These are phyloP conservation scores for Melanostoma mellinum DNA, from an alignment of 2,888 invertebrate genomes.

Conservation along the genomic window DNA sequence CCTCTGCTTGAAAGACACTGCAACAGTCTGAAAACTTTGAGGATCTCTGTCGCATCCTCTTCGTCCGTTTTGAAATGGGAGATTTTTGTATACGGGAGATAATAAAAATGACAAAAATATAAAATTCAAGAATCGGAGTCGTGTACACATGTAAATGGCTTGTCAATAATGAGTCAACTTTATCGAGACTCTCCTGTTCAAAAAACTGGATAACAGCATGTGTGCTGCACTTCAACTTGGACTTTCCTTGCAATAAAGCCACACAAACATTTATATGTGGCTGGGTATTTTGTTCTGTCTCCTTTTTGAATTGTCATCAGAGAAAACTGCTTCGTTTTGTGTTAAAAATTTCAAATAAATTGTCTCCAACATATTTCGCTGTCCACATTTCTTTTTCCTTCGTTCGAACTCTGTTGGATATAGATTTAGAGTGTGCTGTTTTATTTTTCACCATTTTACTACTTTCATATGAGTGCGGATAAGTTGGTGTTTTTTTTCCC, in stretches of 20 bases:
- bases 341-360: constrained; percentile 63
- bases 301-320: constrained; percentile 1
- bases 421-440: constrained; percentile 32
- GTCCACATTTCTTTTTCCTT: not conserved
- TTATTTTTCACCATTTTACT: constrained; percentile 33
- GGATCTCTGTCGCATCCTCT: too few relatives aligned
- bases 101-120: not conserved
- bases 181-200: constrained; percentile 34
- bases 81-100: too few relatives aligned
- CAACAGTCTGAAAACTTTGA: too few relatives aligned
- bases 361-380: constrained; percentile 43
- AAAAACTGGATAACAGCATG: constrained; percentile 37
- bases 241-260: constrained; percentile 27
- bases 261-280: constrained; percentile 33
- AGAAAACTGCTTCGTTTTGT: constrained; percentile 47
- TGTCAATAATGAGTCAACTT: not conserved
- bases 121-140: not conserved
- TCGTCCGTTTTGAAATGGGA: too few relatives aligned
- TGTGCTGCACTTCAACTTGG: constrained; percentile 48
- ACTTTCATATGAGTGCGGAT: not conserved
- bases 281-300: constrained; percentile 19
- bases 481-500: constrained; percentile 35
- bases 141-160: not conserved
- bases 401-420: not conserved
- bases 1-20: too few relatives aligned